Evolutionary conservation across 1,140 invertebrate genomes (phyloP).

Genomic region (Araneus ventricosus): DNA sequence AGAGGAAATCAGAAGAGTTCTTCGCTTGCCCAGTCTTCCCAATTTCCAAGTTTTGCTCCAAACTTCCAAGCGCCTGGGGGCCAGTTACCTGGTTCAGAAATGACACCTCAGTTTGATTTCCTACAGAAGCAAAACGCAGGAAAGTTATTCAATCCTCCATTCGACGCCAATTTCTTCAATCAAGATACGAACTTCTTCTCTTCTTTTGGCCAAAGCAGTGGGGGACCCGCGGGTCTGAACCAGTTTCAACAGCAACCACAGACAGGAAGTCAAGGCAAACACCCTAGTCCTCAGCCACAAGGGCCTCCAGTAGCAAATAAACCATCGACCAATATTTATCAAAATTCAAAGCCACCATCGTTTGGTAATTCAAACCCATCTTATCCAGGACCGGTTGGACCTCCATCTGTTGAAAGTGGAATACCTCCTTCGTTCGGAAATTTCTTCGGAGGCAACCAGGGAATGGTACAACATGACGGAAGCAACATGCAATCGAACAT

Average conservation of each 20-base stretch:
- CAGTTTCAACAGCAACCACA: conserved; percentile 43
- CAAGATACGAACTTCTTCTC: conserved; percentile 43
- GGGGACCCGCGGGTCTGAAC: conserved; percentile 12
- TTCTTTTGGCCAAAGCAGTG: conserved; percentile 27
- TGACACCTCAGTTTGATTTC: conserved; percentile 2
- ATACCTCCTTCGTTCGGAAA: not conserved
- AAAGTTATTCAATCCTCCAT: not conserved
- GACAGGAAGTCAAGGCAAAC: not conserved
- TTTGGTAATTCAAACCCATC: conserved; percentile 8
- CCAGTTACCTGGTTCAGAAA: conserved; percentile 9
- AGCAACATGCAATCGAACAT: not conserved
- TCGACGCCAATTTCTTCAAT: conserved; percentile 19
- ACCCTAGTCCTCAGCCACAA: not conserved
- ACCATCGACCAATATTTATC: not conserved
- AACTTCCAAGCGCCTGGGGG: not conserved
- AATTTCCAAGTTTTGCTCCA: not conserved
- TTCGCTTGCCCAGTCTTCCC: not conserved
- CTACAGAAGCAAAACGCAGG: conserved; percentile 28
- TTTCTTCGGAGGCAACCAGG: not conserved
- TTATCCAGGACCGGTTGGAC: not conserved
- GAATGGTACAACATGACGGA: not conserved
- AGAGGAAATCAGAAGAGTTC: conserved; percentile 40
- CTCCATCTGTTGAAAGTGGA: not conserved
- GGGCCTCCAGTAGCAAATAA: not conserved
- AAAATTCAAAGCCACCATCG: not conserved